phyloP scores from a whole-genome alignment of 2,113 vertebrate species.

The Solea solea region DNA sequence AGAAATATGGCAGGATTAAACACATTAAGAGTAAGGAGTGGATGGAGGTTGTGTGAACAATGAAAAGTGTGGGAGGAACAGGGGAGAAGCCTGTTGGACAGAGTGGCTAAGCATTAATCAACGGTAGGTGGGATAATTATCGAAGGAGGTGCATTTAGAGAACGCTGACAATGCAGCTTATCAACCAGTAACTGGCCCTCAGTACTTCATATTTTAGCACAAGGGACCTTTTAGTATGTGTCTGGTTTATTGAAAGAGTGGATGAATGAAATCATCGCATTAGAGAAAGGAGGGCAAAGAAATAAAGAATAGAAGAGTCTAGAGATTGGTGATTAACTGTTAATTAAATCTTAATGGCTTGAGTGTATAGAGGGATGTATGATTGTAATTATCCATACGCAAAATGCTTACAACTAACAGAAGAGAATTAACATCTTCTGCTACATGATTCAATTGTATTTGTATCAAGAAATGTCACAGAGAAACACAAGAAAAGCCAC shows the following conservation, averaged over 20 bases:
- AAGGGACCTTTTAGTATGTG: constrained; percentile 44
- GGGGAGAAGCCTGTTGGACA: constrained; percentile 28
- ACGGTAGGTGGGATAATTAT: constrained; percentile 57
- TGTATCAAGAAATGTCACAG: not conserved
- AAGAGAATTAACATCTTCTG: constrained; percentile 4
- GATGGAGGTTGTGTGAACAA: constrained; percentile 8
- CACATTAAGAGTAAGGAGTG: constrained; percentile 23
- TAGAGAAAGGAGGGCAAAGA: constrained; percentile 25
- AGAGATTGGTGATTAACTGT: constrained; percentile 33
- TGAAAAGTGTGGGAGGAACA: constrained; percentile 15
- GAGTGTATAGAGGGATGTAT: constrained; percentile 17
- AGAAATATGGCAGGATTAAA: constrained; percentile 17
- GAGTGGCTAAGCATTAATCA: constrained; percentile 54
- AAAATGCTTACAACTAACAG: not conserved
- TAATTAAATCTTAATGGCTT: constrained; percentile 33
- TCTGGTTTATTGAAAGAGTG: constrained; percentile 28
- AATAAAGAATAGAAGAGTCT: constrained; percentile 11
- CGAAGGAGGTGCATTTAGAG: constrained; percentile 55
- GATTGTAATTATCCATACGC: constrained; percentile 2
- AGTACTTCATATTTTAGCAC: constrained; percentile 41
- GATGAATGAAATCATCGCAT: constrained; percentile 40
- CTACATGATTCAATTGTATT: not conserved
- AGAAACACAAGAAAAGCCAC: not conserved
- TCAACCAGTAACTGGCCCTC: constrained; percentile 36
- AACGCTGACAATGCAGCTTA: constrained; percentile 53